Evolutionary conservation across 2,888 invertebrate genomes (phyloP).

Genomic region (Leptothorax acervorum): DNA sequence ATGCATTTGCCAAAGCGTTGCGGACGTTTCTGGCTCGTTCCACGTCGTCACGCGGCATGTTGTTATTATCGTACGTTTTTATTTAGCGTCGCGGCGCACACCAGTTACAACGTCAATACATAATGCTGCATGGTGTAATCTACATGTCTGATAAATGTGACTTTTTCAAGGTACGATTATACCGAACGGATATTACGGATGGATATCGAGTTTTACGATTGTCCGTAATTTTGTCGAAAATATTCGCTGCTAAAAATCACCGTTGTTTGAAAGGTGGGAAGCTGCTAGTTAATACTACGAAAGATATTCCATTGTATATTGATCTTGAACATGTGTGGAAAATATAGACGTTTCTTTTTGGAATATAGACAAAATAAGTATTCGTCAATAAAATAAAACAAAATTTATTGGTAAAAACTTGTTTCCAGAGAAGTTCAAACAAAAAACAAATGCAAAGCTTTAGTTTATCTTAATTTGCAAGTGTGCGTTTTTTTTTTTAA

Average conservation of each 20-base stretch:
- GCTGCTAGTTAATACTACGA: constrained; percentile 5
- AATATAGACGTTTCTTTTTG: neutral
- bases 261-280: neutral
- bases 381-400: constrained; percentile 10
- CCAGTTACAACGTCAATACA: constrained; percentile 48
- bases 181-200: constrained; percentile 3
- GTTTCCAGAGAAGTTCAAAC: neutral
- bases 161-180: constrained; percentile 26
- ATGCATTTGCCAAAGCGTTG: constrained; percentile 80
- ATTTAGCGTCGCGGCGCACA: constrained; percentile 68
- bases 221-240: constrained; percentile 10
- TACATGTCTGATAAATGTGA: constrained; percentile 40
- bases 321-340: neutral
- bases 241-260: neutral
- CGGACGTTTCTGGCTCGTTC: constrained; percentile 75
- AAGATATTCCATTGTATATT: constrained; percentile 20
- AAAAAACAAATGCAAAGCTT: neutral
- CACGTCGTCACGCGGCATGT: constrained; percentile 74
- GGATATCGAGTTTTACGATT: constrained; percentile 20
- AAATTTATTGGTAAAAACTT: neutral
- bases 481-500: neutral
- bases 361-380: neutral
- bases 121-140: constrained; percentile 61
- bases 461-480: constrained; percentile 17
- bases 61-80: constrained; percentile 77